These are phyloP conservation scores for Adrianichthys oophorus DNA, from an alignment of 2,797 vertebrate genomes.

Conservation along the genomic window DNA sequence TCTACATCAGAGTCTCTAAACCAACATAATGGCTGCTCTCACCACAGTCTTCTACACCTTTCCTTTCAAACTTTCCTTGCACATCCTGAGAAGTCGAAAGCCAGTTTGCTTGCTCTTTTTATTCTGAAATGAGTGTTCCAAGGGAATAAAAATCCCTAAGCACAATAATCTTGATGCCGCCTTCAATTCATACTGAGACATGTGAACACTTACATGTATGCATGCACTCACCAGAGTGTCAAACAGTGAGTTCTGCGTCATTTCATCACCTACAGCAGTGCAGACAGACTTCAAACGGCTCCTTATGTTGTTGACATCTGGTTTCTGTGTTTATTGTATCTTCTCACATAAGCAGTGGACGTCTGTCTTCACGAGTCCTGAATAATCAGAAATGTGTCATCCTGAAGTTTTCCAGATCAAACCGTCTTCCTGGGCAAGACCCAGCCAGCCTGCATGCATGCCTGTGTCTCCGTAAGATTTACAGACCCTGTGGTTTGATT, in stretches of 20 bases:
- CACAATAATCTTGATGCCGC: constrained; percentile 31
- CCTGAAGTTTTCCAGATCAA: constrained; percentile 20
- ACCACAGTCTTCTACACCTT: too few species aligned
- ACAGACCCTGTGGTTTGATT: constrained; percentile 58
- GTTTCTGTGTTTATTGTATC: neutral
- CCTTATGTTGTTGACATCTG: neutral
- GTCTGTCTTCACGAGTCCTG: neutral
- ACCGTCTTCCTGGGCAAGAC: constrained; percentile 56
- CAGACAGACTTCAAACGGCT: neutral
- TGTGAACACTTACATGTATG: too few species aligned
- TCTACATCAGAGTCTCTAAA: too few species aligned
- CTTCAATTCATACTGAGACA: neutral
- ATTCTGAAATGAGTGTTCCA: constrained; percentile 61
- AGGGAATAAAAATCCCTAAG: constrained; percentile 25
- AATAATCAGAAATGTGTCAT: constrained; percentile 26
- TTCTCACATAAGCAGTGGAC: neutral
- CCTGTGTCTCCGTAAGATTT: constrained; percentile 73
- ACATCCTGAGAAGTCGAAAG: constrained; percentile 39
- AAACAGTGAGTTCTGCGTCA: neutral
- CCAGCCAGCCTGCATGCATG: constrained; percentile 62
- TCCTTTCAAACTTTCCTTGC: neutral
- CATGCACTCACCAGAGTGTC: constrained; percentile 15
- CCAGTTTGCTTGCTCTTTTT: neutral
- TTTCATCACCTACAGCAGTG: neutral
- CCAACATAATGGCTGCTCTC: too few species aligned